A percentile compares a stretch with the other conserved stretches of the same genome.
These are phyloP conservation scores for Temnothorax rugatulus DNA, from an alignment of 2,888 invertebrate species.

Conservation along the genomic window DNA sequence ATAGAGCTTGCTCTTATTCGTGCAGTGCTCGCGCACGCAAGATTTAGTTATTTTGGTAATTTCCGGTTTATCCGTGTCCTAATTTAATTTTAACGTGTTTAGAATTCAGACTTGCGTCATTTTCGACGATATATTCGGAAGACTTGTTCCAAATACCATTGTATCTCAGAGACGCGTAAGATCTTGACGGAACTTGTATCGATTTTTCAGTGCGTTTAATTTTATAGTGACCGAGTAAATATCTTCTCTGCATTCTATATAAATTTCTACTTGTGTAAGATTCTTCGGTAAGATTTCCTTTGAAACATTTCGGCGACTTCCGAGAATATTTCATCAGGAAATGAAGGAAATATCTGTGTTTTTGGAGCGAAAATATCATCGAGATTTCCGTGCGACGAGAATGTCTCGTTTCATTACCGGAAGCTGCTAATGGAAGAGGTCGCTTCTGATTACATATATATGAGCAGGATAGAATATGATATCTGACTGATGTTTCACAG, in stretches of 20 bases:
- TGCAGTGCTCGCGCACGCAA: slow-evolving; percentile 8
- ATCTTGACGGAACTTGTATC: background rate
- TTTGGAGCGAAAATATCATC: slow-evolving; percentile 9
- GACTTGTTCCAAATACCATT: background rate
- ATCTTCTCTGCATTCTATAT: background rate
- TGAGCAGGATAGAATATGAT: background rate
- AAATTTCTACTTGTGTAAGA: background rate
- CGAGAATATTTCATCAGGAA: slow-evolving; percentile 7
- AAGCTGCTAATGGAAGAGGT: slow-evolving; percentile 44
- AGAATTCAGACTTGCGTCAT: background rate
- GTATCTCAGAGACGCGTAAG: background rate
- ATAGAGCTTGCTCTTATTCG: slow-evolving; percentile 33
- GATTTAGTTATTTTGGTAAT: slow-evolving; percentile 24
- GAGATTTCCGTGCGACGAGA: slow-evolving; percentile 29
- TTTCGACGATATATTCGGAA: background rate
- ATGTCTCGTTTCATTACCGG: slow-evolving; percentile 48
- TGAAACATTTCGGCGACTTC: background rate
- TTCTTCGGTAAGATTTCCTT: background rate
- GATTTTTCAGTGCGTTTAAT: background rate
- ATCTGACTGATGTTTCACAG: slow-evolving; percentile 21
- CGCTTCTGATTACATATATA: slow-evolving; percentile 14
- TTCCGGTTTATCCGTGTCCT: slow-evolving; percentile 11
- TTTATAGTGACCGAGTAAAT: background rate
- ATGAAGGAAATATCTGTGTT: background rate
- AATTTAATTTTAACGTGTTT: slow-evolving; percentile 17